These are phyloP conservation scores for Melanocharis versteri DNA, from an alignment of 2,113 vertebrate species.

Conservation along the genomic window DNA sequence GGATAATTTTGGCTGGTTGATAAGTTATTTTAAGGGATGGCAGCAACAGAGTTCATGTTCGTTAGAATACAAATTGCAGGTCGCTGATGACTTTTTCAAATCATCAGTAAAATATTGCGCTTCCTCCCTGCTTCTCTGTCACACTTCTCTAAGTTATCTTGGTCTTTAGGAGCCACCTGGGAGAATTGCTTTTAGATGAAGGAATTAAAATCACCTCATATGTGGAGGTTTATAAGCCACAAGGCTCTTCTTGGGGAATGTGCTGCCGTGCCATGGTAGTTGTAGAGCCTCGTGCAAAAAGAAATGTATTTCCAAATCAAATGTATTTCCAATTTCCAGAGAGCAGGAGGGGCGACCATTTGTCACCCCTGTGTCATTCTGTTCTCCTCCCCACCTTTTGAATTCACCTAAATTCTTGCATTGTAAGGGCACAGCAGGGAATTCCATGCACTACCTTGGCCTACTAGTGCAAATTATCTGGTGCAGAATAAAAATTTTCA, in stretches of 20 bases:
- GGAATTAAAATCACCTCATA: conserved; percentile 24
- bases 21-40: neutral
- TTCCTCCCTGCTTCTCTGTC: neutral
- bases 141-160: neutral
- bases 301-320: neutral
- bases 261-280: neutral
- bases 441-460: neutral
- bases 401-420: neutral
- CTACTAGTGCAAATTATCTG: neutral
- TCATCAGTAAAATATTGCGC: neutral
- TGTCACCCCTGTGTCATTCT: neutral
- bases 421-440: neutral
- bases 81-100: neutral
- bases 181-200: conserved; percentile 22
- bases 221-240: conserved; percentile 7
- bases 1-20: neutral
- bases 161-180: neutral
- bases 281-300: neutral
- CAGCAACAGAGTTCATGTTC: neutral
- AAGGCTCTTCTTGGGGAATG: neutral
- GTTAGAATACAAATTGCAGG: neutral
- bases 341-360: neutral
- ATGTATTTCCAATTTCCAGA: neutral
- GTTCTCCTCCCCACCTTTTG: accelerated
- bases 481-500: neutral